Base-by-base conservation (phyloP, 1,140 invertebrate species). In the Drosophila seguyi region DNA sequence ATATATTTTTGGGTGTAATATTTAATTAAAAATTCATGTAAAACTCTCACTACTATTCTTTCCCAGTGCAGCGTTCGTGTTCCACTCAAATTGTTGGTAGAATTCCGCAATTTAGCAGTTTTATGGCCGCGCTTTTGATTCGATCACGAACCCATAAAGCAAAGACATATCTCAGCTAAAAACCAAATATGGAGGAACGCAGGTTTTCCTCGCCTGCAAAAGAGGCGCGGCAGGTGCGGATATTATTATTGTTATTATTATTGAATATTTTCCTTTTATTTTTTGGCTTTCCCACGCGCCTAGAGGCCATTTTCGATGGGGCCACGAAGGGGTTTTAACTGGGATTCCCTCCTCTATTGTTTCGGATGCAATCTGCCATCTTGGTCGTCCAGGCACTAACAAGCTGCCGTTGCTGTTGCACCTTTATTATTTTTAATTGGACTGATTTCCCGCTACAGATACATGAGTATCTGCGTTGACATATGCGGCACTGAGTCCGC, bases 361-460 rank as follows among this genome's bases (percentile, higher is more conserved):
- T 86, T 83, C 57, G 84, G 61, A 27, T 80, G 84, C 84, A 87
- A 88, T 87, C 84, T 87, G 80, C 71, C 76, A 87, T 87, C 83
- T 87, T 77, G 76, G 84, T 72, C 60, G 75, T 59, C 36, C 39
- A 47, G 18, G 34, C 72, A 50, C 84, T 90, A 88, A 90, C 84
- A 90, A 87, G 84, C 85, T 74, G 67, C 61, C 48, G 77, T 41
- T 38, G 66, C 69, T 22, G 67, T 83, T 88, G 75, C 74, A 67
- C 84, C 80, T 87, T 87, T 87, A 87, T 87, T 87, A 87, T 88
- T 87, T 87, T 87, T 87, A 87, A 87, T 87, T 87, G 84, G 84
- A 87, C 84, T 87, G 84, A 87, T 87, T 87, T 88, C 67, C 77
- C 76, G 84, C 84, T 80, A 77, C 38, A 88, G 84, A 87, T 87